Base-by-base conservation (phyloP, 2,888 invertebrate genomes). In the Platycheirus rosarum region DNA sequence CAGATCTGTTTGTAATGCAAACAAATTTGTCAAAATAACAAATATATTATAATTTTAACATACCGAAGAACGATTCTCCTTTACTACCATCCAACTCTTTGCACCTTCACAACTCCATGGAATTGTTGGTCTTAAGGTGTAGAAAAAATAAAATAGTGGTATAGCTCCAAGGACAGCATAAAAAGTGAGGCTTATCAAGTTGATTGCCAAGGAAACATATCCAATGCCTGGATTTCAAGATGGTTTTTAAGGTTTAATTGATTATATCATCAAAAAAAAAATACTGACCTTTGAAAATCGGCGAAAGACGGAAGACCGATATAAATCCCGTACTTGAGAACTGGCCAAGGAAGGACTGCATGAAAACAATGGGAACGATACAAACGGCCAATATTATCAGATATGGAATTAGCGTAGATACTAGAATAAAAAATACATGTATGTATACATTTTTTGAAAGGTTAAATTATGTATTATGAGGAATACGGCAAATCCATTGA, bases 321-420 rank as follows among this genome's bases (percentile, higher is more conserved):
- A 97, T 93, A 85, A 95, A 96, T 85, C 96, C 96, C 57, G 94
- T 94, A 86, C 95, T 95, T 14, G 95, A 93, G 89, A 96, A 96
- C 88, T 97, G 97, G 26, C 97, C 97, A 86, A 97, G 91, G n/a
- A 95, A 94, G 0, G 95, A 93, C 90, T 97, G 96, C 92, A 97
- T 91, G 88, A 96, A 95, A 87, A 96, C 96, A 85, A 96, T 92
- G 0, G 96, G 96, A 66, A 96, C 94, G 5, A 96, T 96, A 86
- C 95, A 96, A 71, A 95, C 91, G 42, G 95, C 88, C 71, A 96
- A 90, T 87, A 96, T 95, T 84, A 96, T 37, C 5, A 55, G 48
- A 89, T 71, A 51, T 0, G 65, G 57, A 26, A 78, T 60, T 2
- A 78, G 14, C 0, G 51, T 49, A 8, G n/a, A 51, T 23, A 66